Conservation (phyloP, 2,888 invertebrate genomes). For the Xiphydria camelus region DNA sequence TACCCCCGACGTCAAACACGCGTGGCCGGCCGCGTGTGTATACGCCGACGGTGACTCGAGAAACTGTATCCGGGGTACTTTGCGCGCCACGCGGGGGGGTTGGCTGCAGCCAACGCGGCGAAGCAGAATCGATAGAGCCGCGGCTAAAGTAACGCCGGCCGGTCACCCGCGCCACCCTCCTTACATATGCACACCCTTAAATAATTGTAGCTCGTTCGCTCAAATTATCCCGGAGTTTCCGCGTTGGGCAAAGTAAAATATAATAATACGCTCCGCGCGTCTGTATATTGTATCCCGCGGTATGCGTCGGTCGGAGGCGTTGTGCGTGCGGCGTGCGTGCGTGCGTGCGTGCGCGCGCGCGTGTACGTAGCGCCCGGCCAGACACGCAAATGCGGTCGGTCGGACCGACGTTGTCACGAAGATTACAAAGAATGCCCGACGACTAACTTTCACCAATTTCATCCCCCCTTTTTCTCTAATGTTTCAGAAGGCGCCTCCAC, state of each 20-base stretch:
- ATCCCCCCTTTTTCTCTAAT: not conserved
- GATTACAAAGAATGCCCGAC: conserved; percentile 1
- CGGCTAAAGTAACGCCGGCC: conserved; percentile 23
- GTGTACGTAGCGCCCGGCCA: not conserved
- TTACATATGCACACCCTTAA: conserved; percentile 49
- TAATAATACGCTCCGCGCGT: conserved; percentile 38
- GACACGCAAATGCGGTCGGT: not conserved
- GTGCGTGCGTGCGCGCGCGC: not conserved
- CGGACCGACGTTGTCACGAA: conserved; percentile 3
- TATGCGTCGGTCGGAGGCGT: not conserved
- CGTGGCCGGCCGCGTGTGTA: no score
- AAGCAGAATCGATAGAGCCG: conserved; percentile 26
- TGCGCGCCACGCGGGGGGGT: no score
- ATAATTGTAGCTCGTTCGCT: conserved; percentile 51
- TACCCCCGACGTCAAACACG: no score
- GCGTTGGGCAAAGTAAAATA: conserved; percentile 44
- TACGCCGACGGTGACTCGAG: no score
- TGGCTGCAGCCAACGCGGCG: conserved; percentile 15
- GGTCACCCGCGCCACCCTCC: conserved; percentile 31
- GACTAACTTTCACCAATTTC: not conserved
- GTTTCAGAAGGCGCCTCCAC: conserved; percentile 42
- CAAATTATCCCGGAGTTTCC: conserved; percentile 49
- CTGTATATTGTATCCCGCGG: no score
- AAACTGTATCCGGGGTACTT: no score
- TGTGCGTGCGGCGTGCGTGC: not conserved